Evolutionary conservation across 2,113 vertebrate genomes (phyloP).

Genomic region (Cygnus atratus): DNA sequence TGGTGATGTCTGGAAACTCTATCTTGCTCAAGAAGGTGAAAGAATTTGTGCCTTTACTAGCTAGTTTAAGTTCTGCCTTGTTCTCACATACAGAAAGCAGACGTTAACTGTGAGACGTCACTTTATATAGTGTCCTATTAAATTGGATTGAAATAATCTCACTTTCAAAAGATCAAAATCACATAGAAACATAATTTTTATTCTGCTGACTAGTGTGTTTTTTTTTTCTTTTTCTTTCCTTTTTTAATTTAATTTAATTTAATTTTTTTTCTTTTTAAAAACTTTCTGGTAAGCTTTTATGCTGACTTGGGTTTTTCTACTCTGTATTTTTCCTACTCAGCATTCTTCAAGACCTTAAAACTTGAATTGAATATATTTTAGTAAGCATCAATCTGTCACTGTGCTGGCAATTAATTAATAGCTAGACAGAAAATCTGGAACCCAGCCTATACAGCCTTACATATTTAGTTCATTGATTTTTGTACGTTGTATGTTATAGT

Average conservation of each 20-base stretch:
- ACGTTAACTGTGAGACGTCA: background rate
- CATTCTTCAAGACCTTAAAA: background rate
- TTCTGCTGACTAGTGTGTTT: slow-evolving; percentile 1
- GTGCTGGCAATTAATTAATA: slow-evolving; percentile 26
- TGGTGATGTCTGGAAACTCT: background rate
- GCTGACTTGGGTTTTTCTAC: background rate
- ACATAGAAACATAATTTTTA: background rate
- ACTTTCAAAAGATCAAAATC: background rate
- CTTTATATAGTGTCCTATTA: background rate
- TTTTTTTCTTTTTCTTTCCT: background rate
- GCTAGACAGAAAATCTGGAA: background rate
- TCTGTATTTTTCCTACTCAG: slow-evolving; percentile 14
- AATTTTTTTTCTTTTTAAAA: background rate
- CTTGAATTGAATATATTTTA: slow-evolving; percentile 14
- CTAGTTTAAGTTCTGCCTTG: background rate
- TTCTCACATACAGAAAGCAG: background rate
- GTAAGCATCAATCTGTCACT: background rate
- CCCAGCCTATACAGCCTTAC: background rate
- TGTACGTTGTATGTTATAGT: background rate
- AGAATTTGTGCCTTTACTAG: background rate
- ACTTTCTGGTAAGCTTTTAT: background rate
- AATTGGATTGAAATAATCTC: background rate
- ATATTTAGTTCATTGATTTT: slow-evolving; percentile 35
- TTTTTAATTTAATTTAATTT: too few relatives aligned
- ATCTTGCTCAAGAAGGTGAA: background rate